Conservation (phyloP, 2,113 vertebrate genomes). For the Sialia sialis region DNA sequence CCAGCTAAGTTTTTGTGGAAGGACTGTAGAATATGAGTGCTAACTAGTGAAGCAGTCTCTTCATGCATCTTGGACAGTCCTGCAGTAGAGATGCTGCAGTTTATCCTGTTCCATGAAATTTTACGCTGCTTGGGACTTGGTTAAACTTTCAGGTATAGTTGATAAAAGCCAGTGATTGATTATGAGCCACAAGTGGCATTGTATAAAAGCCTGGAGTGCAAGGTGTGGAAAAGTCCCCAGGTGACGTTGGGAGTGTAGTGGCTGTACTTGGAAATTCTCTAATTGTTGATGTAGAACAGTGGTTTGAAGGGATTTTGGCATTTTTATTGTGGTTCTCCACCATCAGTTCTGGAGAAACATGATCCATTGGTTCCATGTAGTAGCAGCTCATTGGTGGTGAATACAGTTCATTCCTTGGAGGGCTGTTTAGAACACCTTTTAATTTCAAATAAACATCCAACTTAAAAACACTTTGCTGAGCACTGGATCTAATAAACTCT, state of each 20-base stretch:
- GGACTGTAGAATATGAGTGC: not conserved
- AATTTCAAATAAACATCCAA: not conserved
- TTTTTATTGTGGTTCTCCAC: not conserved
- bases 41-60: not conserved
- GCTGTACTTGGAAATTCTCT: not conserved
- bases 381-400: not conserved
- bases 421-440: not conserved
- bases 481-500: not conserved
- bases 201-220: not conserved
- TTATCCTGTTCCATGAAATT: not conserved
- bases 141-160: not conserved
- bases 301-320: not conserved
- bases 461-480: not conserved
- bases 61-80: not conserved
- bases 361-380: not conserved
- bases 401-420: not conserved
- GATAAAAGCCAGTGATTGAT: not conserved
- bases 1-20: not conserved
- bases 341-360: not conserved
- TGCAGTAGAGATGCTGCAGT: not conserved
- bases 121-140: not conserved
- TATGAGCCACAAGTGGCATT: not conserved
- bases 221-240: not conserved
- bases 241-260: not conserved
- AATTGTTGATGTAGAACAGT: not conserved